Conservation (phyloP, 2,888 invertebrate genomes). For the Nineta flava region DNA sequence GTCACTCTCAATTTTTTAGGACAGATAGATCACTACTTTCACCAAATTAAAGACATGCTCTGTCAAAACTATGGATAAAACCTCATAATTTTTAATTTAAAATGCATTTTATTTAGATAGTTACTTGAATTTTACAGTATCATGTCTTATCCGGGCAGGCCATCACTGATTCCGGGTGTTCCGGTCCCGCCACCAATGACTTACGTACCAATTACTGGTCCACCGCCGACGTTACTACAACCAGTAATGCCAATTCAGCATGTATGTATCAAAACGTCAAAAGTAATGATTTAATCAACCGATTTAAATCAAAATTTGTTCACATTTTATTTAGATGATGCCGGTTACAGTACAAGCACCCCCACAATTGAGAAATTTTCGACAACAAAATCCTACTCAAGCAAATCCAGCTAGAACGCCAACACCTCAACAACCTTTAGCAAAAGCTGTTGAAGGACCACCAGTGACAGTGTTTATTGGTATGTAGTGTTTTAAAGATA, state of each 20-base stretch:
- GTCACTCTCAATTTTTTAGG: no score
- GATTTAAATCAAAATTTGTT: neutral
- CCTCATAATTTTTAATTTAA: no score
- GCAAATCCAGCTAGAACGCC: slow-evolving; percentile 13
- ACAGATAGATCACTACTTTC: no score
- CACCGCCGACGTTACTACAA: slow-evolving; percentile 56
- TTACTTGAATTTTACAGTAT: slow-evolving; percentile 4
- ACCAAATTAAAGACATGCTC: no score
- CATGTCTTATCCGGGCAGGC: slow-evolving; percentile 85
- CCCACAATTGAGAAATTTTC: slow-evolving; percentile 27
- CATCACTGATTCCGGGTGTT: slow-evolving; percentile 61
- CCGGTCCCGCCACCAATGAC: slow-evolving; percentile 48
- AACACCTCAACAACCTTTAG: slow-evolving; percentile 16
- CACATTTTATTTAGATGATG: slow-evolving; percentile 32
- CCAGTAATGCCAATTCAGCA: slow-evolving; percentile 57
- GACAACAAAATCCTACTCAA: slow-evolving; percentile 19
- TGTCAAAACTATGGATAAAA: no score
- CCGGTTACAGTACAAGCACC: slow-evolving; percentile 30
- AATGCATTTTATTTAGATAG: no score
- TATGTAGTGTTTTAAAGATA: slow-evolving; percentile 19
- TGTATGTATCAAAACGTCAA: slow-evolving; percentile 40
- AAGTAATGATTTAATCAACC: no score
- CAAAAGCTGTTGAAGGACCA: slow-evolving; percentile 48
- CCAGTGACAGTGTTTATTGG: slow-evolving; percentile 96
- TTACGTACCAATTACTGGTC: slow-evolving; percentile 39